Percentiles rank a stretch among this genome's conserved stretches.
These are phyloP conservation scores for Batillaria attramentaria DNA, from an alignment of 1,140 invertebrate species.

Conservation along the genomic window DNA sequence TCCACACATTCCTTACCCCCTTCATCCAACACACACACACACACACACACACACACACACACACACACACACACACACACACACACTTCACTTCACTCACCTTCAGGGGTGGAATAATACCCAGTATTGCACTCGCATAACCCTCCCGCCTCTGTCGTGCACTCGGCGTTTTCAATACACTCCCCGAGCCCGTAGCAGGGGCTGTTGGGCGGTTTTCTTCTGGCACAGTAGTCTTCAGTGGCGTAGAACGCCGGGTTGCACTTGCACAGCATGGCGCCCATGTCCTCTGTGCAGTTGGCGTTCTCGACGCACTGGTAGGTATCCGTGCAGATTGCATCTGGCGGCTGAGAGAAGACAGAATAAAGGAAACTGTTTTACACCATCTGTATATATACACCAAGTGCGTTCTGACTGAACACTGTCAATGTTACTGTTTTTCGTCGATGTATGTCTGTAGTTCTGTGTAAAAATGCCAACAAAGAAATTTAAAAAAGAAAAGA, in stretches of 20 bases:
- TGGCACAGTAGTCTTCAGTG: background rate
- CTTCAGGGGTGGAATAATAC: conserved; percentile 12
- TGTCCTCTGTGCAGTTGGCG: conserved; percentile 27
- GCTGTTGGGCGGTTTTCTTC: conserved; percentile 10
- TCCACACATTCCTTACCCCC: no score
- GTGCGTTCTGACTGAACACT: no score
- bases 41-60: no score
- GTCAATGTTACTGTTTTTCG: no score
- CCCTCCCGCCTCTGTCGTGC: conserved; percentile 18
- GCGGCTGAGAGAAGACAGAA: conserved; percentile 16
- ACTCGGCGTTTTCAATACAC: conserved; percentile 33
- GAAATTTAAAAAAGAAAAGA: no score
- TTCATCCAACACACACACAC: no score
- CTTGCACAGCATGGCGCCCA: conserved; percentile 26
- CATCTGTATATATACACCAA: background rate
- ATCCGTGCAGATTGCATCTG: conserved; percentile 4
- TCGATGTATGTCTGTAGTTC: no score
- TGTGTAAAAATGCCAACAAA: no score
- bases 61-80: no score
- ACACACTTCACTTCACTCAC: no score
- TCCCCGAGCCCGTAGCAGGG: conserved; percentile 25
- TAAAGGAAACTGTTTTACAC: background rate
- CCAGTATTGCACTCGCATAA: conserved; percentile 29
- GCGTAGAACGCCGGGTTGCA: conserved; percentile 31
- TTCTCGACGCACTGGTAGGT: conserved; percentile 37